These are phyloP conservation scores for Drosophila saltans DNA, from an alignment of 1,140 invertebrate genomes.

Conservation along the genomic window DNA sequence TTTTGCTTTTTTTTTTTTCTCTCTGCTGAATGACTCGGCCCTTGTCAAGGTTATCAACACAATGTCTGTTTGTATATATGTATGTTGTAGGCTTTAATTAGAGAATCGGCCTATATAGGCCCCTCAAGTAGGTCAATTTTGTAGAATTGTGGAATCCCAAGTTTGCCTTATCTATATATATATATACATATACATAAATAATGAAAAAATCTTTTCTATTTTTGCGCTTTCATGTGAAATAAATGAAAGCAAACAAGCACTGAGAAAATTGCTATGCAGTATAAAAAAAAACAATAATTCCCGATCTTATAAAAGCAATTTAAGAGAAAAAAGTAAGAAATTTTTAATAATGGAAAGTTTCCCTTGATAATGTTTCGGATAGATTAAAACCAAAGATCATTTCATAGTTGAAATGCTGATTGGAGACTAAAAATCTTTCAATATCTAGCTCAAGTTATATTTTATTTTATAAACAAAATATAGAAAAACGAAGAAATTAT, in stretches of 20 bases:
- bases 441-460: too few relatives aligned
- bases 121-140: conserved; percentile 1
- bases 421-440: too few relatives aligned
- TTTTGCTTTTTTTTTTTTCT: not conserved
- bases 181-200: not conserved
- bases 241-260: not conserved
- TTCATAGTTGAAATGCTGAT: too few relatives aligned
- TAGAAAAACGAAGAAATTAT: too few relatives aligned
- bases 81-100: conserved; percentile 2
- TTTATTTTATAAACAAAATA: too few relatives aligned
- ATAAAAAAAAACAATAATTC: too few relatives aligned
- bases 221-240: not conserved
- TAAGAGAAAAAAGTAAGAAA: too few relatives aligned
- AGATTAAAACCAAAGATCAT: too few relatives aligned
- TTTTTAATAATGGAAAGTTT: too few relatives aligned
- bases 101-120: conserved; percentile 1
- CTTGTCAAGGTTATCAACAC: conserved; percentile 36
- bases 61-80: not conserved
- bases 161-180: not conserved
- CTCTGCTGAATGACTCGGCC: not conserved
- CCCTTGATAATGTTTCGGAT: too few relatives aligned
- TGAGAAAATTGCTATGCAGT: too few relatives aligned
- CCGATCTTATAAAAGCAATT: too few relatives aligned
- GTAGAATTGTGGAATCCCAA: not conserved
- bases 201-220: not conserved